phyloP scores from a whole-genome alignment of 2,113 vertebrate species.

The Chrysemys picta region DNA sequence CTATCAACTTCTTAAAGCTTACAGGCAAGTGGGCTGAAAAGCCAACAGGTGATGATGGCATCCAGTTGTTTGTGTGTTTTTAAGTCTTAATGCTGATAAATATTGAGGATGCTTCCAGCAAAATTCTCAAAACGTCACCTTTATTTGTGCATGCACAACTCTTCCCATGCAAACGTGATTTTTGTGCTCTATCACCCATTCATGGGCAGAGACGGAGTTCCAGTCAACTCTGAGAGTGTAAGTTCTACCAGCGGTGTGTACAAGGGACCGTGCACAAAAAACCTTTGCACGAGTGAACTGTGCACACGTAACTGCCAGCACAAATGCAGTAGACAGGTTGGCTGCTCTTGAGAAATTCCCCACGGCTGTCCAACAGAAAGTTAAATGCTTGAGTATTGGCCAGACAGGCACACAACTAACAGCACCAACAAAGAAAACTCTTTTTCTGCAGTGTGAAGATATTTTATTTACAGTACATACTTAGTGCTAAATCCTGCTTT shows the following conservation, averaged over 20 bases:
- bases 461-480: background rate
- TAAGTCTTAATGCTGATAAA: background rate
- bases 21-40: background rate
- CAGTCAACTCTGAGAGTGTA: background rate
- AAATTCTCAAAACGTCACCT: background rate
- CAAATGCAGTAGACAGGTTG: background rate
- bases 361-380: accelerated
- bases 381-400: background rate
- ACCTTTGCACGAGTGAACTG: accelerated
- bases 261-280: background rate
- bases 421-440: background rate
- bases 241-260: accelerated
- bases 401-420: background rate
- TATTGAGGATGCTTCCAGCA: background rate
- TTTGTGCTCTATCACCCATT: background rate
- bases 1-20: background rate
- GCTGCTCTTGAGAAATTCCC: background rate
- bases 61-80: background rate
- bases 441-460: background rate
- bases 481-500: background rate
- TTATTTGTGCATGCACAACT: background rate
- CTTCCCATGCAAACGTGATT: background rate
- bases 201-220: background rate
- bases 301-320: background rate
- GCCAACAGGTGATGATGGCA: background rate